phyloP scores from a whole-genome alignment of 2,888 invertebrate species.

The Xestia rhomboidea region DNA sequence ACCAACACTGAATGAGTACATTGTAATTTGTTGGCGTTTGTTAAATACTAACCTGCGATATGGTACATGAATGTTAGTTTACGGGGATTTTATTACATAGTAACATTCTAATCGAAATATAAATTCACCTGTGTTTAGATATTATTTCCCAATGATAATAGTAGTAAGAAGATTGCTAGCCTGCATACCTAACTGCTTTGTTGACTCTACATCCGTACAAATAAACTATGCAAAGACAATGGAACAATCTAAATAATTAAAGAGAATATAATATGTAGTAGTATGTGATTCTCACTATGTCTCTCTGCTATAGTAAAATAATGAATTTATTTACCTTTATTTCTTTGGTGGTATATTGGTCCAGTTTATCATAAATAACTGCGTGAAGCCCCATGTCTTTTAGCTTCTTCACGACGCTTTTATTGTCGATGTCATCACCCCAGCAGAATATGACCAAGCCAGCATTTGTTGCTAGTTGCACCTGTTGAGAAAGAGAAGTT shows the following conservation, averaged over 20 bases:
- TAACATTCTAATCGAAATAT: background rate
- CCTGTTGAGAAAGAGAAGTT: conserved; percentile 82
- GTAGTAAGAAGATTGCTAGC: no score
- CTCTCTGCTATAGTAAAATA: conserved; percentile 20
- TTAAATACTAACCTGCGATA: background rate
- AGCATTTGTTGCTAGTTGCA: conserved; percentile 94
- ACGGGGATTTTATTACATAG: background rate
- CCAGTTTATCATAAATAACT: conserved; percentile 98
- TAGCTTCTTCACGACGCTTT: conserved; percentile 95
- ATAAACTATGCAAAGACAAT: background rate
- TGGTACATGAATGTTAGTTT: conserved; percentile 8
- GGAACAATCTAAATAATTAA: background rate
- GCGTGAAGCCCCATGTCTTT: conserved; percentile 98
- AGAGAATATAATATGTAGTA: background rate
- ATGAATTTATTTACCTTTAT: conserved; percentile 87
- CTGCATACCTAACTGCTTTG: no score
- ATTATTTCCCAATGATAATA: background rate
- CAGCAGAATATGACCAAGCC: conserved; percentile 98
- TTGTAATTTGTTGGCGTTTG: conserved; percentile 1
- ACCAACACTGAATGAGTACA: background rate
- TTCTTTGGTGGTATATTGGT: conserved; percentile 93
- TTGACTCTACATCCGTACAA: background rate
- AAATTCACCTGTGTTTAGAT: background rate
- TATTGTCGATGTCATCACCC: conserved; percentile 98
- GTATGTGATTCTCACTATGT: conserved; percentile 16